These are phyloP conservation scores for Pavo muticus DNA, from an alignment of 2,113 vertebrate genomes.

Conservation along the genomic window DNA sequence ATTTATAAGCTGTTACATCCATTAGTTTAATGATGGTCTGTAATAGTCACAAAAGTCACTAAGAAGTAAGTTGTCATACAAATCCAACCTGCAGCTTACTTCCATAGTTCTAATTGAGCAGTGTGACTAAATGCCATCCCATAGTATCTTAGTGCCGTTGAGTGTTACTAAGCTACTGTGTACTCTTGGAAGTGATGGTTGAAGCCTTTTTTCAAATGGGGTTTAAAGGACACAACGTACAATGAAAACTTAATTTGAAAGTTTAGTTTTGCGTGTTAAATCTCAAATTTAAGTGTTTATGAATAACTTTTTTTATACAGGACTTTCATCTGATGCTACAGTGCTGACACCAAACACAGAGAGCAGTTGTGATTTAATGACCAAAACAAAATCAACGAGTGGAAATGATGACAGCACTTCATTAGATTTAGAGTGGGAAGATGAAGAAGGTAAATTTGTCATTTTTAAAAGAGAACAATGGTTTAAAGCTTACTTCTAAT, in stretches of 20 bases:
- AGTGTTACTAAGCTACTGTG: neutral
- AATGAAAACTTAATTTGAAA: neutral
- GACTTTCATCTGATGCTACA: constrained; percentile 91
- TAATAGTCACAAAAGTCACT: neutral
- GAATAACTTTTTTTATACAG: constrained; percentile 63
- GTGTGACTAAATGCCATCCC: neutral
- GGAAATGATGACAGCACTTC: constrained; percentile 94
- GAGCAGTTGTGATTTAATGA: constrained; percentile 94
- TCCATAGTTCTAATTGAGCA: neutral
- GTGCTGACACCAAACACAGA: constrained; percentile 93
- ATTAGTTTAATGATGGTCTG: fast-evolving
- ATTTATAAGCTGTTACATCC: neutral
- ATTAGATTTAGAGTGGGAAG: constrained; percentile 97
- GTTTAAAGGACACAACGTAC: neutral
- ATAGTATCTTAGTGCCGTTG: neutral
- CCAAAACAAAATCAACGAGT: constrained; percentile 92
- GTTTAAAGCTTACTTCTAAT: neutral
- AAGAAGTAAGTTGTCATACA: neutral
- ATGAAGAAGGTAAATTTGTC: constrained; percentile 89
- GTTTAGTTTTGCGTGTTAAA: neutral
- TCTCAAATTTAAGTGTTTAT: neutral
- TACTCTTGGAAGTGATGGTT: neutral
- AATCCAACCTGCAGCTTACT: neutral
- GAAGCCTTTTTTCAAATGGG: neutral
- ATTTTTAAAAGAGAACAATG: neutral